phyloP scores from a whole-genome alignment of 2,797 vertebrate species.

The Oryzias dopingdopingensis region DNA sequence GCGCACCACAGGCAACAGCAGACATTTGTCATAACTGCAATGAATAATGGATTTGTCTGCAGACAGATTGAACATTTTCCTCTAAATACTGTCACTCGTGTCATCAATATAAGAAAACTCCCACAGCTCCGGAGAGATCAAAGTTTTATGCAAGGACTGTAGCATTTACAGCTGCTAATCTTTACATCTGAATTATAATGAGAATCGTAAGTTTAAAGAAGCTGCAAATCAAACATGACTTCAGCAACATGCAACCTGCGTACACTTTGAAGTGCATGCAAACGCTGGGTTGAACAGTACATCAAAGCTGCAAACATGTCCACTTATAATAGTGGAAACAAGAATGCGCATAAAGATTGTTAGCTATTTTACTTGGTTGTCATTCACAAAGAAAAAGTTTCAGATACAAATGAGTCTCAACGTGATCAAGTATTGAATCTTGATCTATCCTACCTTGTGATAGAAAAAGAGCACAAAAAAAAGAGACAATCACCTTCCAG shows the following conservation, averaged over 20 bases:
- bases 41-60: slow-evolving; percentile 58
- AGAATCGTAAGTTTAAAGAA: background rate
- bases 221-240: slow-evolving; percentile 25
- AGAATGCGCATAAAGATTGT: slow-evolving; percentile 5
- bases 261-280: slow-evolving; percentile 15
- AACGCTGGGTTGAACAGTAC: slow-evolving; percentile 15
- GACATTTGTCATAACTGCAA: slow-evolving; percentile 45
- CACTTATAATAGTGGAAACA: slow-evolving; percentile 9
- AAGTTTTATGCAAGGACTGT: slow-evolving; percentile 5
- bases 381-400: slow-evolving; percentile 43
- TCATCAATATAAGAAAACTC: slow-evolving; percentile 18
- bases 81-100: slow-evolving; percentile 26
- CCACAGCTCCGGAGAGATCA: slow-evolving; percentile 1
- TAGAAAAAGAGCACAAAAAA: slow-evolving; percentile 18
- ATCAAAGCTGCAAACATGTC: slow-evolving; percentile 12
- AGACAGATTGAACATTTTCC: slow-evolving; percentile 20
- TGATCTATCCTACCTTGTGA: background rate
- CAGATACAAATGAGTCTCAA: slow-evolving; percentile 18
- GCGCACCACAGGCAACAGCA: slow-evolving; percentile 21
- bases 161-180: slow-evolving; percentile 29
- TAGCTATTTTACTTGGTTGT: background rate
- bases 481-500: slow-evolving; percentile 42
- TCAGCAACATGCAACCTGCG: slow-evolving; percentile 24
- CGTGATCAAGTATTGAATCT: background rate
- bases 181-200: background rate